Evolutionary conservation across 1,140 invertebrate genomes (phyloP).

Genomic region (Wiebesia pumilae): DNA sequence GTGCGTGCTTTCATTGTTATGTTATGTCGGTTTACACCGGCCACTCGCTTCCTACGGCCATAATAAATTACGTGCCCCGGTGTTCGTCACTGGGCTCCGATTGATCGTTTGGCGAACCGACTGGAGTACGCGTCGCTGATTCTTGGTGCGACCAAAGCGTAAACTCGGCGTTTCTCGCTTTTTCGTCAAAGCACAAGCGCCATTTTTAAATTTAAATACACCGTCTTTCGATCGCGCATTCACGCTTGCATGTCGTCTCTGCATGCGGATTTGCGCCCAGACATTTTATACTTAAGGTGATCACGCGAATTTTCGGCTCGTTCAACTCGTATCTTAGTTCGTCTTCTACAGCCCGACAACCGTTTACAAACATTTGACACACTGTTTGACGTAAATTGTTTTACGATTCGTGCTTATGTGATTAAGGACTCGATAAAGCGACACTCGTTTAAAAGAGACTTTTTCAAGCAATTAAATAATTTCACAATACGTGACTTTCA

Average conservation of each 20-base stretch:
- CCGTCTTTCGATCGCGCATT: neutral
- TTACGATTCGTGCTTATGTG: neutral
- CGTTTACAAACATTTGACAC: neutral
- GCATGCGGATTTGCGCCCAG: too few species aligned
- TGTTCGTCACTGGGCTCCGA: neutral
- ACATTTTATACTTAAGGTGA: too few species aligned
- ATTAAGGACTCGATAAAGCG: constrained; percentile 5
- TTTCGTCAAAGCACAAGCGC: neutral
- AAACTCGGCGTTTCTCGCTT: too few species aligned
- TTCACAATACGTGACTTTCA: too few species aligned
- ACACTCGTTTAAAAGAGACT: neutral
- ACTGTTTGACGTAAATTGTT: neutral
- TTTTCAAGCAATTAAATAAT: too few species aligned
- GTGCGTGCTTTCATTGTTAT: neutral
- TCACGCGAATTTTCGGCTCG: too few species aligned
- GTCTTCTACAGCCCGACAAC: too few species aligned
- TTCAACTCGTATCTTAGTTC: too few species aligned
- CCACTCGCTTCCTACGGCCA: neutral
- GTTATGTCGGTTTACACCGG: neutral
- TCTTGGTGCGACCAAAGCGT: too few species aligned
- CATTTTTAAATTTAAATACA: neutral
- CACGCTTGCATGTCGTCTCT: neutral
- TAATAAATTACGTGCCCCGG: neutral
- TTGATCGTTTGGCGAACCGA: neutral
- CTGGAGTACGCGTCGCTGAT: neutral